Evolutionary conservation across 2,797 vertebrate species (phyloP).

Genomic region (Pangasius krempfi): DNA sequence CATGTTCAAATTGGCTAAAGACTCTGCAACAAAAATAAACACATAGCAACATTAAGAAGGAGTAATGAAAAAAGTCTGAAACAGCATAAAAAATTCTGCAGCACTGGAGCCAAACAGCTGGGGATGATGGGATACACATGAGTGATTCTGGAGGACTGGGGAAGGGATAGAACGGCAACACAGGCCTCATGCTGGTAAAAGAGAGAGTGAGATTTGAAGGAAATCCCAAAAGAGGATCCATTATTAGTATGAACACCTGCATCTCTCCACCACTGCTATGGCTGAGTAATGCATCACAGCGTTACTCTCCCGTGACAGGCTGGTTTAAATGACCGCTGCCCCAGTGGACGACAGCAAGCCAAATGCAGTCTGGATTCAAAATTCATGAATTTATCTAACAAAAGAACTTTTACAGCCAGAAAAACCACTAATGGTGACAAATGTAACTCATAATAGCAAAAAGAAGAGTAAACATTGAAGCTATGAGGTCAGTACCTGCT

Average conservation of each 20-base stretch:
- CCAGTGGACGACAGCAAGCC: neutral
- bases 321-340: slow-evolving; percentile 20
- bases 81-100: neutral
- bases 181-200: slow-evolving; percentile 42
- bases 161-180: slow-evolving; percentile 16
- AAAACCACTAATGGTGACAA: slow-evolving; percentile 10
- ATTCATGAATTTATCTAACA: slow-evolving; percentile 1
- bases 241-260: slow-evolving; percentile 46
- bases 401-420: neutral
- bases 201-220: slow-evolving; percentile 1
- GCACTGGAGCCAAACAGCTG: slow-evolving; percentile 24
- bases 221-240: slow-evolving; percentile 46
- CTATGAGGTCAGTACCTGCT: neutral
- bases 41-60: neutral
- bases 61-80: neutral
- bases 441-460: neutral
- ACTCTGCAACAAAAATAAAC: neutral
- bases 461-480: neutral
- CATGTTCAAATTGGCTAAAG: neutral
- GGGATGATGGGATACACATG: slow-evolving; percentile 44
- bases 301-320: slow-evolving; percentile 16
- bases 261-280: slow-evolving; percentile 12
- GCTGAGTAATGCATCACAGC: slow-evolving; percentile 11
- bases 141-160: slow-evolving; percentile 35
- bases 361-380: slow-evolving; percentile 1